phyloP scores from a whole-genome alignment of 2,113 vertebrate genomes.

The Aegithalos caudatus region DNA sequence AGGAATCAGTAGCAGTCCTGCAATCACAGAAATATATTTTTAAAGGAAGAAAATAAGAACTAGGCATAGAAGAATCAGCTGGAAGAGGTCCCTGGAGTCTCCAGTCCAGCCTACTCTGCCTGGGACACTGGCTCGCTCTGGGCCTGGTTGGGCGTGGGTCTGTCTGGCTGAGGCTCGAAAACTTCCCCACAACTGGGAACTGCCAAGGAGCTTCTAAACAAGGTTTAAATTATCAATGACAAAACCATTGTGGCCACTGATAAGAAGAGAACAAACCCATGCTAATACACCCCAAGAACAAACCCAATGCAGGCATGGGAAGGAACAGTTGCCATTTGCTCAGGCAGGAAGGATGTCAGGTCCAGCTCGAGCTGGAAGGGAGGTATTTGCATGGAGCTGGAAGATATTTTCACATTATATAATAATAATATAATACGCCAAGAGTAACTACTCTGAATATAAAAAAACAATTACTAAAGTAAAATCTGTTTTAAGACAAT shows the following conservation, averaged over 20 bases:
- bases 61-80: background rate
- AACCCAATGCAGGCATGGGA: background rate
- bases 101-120: background rate
- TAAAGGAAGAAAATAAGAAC: background rate
- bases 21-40: background rate
- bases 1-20: background rate
- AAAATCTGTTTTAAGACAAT: background rate
- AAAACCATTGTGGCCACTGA: background rate
- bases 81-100: background rate
- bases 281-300: background rate
- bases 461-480: background rate
- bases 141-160: accelerated
- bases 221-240: background rate
- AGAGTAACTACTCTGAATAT: background rate
- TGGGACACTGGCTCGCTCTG: background rate
- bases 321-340: background rate
- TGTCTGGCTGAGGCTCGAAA: background rate
- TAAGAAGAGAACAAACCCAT: background rate
- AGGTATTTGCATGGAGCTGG: background rate
- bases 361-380: background rate
- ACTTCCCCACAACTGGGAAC: background rate
- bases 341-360: background rate
- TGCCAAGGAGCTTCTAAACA: background rate
- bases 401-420: background rate
- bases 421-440: background rate